Base-by-base conservation (phyloP, 1,140 invertebrate genomes). In the Drosophila arizonae region DNA sequence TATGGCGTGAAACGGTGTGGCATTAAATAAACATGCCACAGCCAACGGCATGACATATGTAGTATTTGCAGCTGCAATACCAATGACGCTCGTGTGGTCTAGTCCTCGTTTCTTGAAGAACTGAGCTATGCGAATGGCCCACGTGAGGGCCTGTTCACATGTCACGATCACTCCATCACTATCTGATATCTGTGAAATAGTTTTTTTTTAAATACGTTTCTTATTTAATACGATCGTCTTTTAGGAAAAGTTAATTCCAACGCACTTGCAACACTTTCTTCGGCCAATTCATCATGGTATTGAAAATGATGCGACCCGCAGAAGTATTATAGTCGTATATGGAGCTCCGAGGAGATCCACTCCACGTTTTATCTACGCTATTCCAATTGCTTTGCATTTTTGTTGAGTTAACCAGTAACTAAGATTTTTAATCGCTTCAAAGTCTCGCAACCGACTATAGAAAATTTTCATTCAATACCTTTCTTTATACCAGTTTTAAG, bases 221-320 rank as follows among this genome's bases (percentile, higher is more conserved):
- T 24, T 24, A 2, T 24, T 24, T 24, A 24, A 24, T 6, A 45
- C 11, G 10, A 13, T 13, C 11, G 3, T 13, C 10, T 3, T 8
- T 33, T 8, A 33, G 33, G 10, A 11, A 13, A 17, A 15, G n/a
- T 46, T 15, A 15, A 1, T 46, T 17, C 6, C 1, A 4, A 0
- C 69, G 71, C 36, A 87, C 84, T 77, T 88, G 84, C 17, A 63
- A 75, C 6, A 88, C 64, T 6, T 88, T 84, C 26, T 57, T 67
- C 9, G 79, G 79, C 65, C 67, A 88, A 54, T 75, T 88, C n/a
- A 24, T 75, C 79, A 88, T 75, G 4, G 28, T 68, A 41, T 67
- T 72, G 30, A 77, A 88, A 43, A 88, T 84, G 45, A 87, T 52
- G 21, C 24, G 55, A 10, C 84, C 84, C 45, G 88, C 33, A 9